Conservation (phyloP, 2,888 invertebrate species). For the Drosophila robusta region DNA sequence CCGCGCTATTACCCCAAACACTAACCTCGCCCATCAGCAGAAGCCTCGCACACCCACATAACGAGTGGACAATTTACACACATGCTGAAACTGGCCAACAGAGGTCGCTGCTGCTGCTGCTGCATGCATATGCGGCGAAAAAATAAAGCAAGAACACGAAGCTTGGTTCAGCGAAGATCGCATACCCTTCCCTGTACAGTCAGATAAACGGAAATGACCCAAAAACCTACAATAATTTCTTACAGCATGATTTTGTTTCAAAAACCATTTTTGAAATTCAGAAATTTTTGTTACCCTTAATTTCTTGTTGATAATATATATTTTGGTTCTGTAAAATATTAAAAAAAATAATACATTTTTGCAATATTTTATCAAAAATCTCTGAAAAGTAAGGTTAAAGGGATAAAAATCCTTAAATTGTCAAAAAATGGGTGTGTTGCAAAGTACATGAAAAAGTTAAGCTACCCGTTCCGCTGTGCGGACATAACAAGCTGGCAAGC, state of each 20-base stretch:
- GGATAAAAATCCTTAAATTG: too few relatives aligned
- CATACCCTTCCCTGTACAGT: conserved; percentile 7
- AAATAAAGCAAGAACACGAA: conserved; percentile 21
- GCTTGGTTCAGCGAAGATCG: neutral
- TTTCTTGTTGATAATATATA: too few relatives aligned
- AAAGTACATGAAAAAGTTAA: neutral
- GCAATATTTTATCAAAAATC: too few relatives aligned
- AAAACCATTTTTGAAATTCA: too few relatives aligned
- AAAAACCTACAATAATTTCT: too few relatives aligned
- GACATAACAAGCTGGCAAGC: conserved; percentile 46
- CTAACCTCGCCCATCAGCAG: conserved; percentile 19
- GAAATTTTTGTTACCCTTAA: too few relatives aligned
- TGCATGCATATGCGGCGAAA: conserved; percentile 26
- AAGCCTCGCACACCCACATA: conserved; percentile 47
- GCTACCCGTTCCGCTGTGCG: neutral
- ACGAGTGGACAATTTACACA: conserved; percentile 82
- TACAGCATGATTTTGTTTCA: too few relatives aligned
- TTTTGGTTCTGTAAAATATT: too few relatives aligned
- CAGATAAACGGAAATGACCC: too few relatives aligned
- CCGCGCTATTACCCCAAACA: conserved; percentile 75
- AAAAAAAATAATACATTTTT: too few relatives aligned
- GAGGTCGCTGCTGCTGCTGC: conserved; percentile 34
- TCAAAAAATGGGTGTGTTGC: neutral
- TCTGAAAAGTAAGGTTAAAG: too few relatives aligned
- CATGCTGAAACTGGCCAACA: conserved; percentile 65